Base-by-base conservation (phyloP, 2,888 invertebrate species). In the Eristalis pertinax region DNA sequence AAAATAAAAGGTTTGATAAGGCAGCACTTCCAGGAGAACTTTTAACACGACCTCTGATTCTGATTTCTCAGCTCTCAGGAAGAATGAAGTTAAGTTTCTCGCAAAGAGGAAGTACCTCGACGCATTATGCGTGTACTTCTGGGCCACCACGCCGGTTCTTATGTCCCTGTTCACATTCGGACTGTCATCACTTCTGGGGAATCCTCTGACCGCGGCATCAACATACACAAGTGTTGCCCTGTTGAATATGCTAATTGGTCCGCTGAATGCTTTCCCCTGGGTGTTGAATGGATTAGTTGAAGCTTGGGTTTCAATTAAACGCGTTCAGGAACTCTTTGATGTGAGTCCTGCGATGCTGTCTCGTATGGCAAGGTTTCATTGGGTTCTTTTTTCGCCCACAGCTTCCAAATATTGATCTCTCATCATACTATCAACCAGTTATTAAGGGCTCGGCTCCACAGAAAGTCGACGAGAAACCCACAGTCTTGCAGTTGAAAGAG, bases 181-280 rank as follows among this genome's bases (percentile, higher is more conserved):
- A 15, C 95, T 96, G 8, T 97, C 97, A 90, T 95, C 96, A 32
- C 92, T 96, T n/a, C 91, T 97, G 89, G 96, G 98, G 82, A 94
- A 96, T 94, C 93, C 95, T 67, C 94, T 99, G 11, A 96, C 96
- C 65, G 98, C 99, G 2, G 96, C 98, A 26, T 98, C 96, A 76
- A 98, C 97, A 0, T 99, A 99, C 91, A 99, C 99, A 0, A 97
- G 97, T 89, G 96, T 99, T 89, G 98, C 99, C 0, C 94, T 99
- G 75, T 95, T 99, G 84, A 98, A 99, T 92, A 99, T 99, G 97
- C 94, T 99, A 83, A 99, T 99, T 90, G 95, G 96, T 73, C 99
- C 99, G 0, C 93, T 99, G 81, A 99, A 99, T 93, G 98, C 99
- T 0, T 98, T 99, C 93, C 99, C 99, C 0, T 99, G 99, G 99